These are phyloP conservation scores for Meteorus colon DNA, from an alignment of 2,888 invertebrate genomes.

Conservation along the genomic window DNA sequence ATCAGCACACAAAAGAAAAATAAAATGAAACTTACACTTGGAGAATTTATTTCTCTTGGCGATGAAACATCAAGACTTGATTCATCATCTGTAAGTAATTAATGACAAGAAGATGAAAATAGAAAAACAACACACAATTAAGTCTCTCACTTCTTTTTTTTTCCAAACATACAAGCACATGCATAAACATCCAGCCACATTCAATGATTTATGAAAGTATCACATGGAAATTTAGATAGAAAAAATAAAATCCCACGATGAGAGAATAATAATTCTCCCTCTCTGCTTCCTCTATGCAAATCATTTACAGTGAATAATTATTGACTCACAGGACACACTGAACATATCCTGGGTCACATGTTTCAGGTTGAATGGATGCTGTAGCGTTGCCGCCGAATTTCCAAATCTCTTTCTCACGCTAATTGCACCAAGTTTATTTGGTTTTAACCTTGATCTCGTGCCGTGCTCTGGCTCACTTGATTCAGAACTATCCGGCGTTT, in stretches of 20 bases:
- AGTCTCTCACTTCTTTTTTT: not conserved
- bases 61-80: slow-evolving; percentile 80
- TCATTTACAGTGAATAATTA: slow-evolving; percentile 28
- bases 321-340: slow-evolving; percentile 72
- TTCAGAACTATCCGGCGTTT: slow-evolving; percentile 69
- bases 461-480: slow-evolving; percentile 70
- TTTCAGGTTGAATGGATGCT: slow-evolving; percentile 70
- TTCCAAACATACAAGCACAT: slow-evolving; percentile 7
- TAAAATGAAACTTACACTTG: slow-evolving; percentile 74
- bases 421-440: slow-evolving; percentile 60
- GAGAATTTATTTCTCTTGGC: slow-evolving; percentile 80
- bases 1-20: slow-evolving; percentile 19
- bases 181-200: slow-evolving; percentile 16
- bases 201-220: slow-evolving; percentile 5
- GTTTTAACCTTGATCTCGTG: slow-evolving; percentile 64
- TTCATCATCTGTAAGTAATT: slow-evolving; percentile 79
- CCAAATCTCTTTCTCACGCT: slow-evolving; percentile 69
- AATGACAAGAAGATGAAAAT: slow-evolving; percentile 66
- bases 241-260: not conserved
- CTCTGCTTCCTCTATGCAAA: not conserved
- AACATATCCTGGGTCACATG: slow-evolving; percentile 73
- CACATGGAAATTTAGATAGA: slow-evolving; percentile 31
- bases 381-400: slow-evolving; percentile 66
- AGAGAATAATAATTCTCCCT: not conserved
- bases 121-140: slow-evolving; percentile 20